Conservation (phyloP, 2,113 vertebrate genomes). For the Uria aalge region DNA sequence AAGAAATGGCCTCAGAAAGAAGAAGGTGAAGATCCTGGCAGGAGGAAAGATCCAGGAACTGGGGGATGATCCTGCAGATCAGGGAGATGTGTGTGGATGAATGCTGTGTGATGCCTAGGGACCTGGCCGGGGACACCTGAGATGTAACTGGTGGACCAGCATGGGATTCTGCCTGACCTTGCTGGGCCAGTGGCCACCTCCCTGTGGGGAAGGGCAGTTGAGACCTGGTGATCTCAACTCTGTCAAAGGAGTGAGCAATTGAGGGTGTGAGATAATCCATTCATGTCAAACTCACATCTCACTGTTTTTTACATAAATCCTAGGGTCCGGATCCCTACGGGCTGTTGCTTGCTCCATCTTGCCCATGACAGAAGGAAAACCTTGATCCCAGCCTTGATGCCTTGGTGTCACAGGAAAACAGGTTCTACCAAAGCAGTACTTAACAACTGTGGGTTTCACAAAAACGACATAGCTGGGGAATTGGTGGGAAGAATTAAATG, state of each 20-base stretch:
- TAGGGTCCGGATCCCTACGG: fast-evolving
- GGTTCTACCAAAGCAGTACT: background rate
- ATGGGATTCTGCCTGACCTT: background rate
- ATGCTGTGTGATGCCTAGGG: background rate
- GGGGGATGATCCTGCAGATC: background rate
- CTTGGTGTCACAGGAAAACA: background rate
- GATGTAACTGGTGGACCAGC: background rate
- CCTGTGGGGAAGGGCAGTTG: background rate
- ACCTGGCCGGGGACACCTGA: too few species aligned
- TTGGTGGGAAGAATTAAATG: background rate
- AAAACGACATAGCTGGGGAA: background rate
- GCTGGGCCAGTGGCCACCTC: background rate
- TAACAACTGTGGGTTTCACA: background rate
- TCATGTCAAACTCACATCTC: fast-evolving
- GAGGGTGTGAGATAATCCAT: fast-evolving
- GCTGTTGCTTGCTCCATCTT: background rate
- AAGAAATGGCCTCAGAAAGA: background rate
- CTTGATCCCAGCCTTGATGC: background rate
- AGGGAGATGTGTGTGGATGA: background rate
- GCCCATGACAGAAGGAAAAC: background rate
- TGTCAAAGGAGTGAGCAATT: background rate
- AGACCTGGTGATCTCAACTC: background rate
- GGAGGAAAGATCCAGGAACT: background rate
- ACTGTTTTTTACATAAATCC: too few species aligned
- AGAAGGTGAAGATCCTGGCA: too few species aligned